Conservation (phyloP, 2,888 invertebrate species). For the Patella ulyssiponensis region DNA sequence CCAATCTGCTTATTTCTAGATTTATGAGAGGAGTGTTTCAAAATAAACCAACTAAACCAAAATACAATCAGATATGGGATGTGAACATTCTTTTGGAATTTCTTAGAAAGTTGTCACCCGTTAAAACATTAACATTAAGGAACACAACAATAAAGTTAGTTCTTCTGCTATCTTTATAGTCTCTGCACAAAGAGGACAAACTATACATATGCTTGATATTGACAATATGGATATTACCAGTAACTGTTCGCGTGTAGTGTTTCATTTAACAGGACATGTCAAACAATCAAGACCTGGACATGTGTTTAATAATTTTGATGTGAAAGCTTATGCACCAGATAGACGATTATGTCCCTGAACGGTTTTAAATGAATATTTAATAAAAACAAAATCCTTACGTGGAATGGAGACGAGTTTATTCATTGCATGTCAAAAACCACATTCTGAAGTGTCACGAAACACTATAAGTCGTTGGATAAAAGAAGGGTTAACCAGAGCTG, state of each 20-base stretch:
- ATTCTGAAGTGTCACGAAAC: no score
- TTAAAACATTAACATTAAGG: slow-evolving; percentile 26
- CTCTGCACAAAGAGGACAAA: no score
- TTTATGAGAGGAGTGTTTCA: slow-evolving; percentile 41
- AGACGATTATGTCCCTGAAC: slow-evolving; percentile 29
- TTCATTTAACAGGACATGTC: slow-evolving; percentile 9
- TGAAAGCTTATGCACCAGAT: slow-evolving; percentile 25
- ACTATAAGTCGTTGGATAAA: no score
- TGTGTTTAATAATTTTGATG: slow-evolving; percentile 19
- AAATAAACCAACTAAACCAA: slow-evolving; percentile 31
- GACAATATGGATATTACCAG: no score
- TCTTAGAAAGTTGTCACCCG: slow-evolving; percentile 24
- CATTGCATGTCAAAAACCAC: slow-evolving; percentile 23
- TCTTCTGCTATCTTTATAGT: no score
- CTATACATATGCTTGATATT: no score
- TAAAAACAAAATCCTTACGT: slow-evolving; percentile 25
- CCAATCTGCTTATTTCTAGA: slow-evolving; percentile 24
- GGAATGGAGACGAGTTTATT: slow-evolving; percentile 23
- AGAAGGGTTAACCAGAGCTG: no score
- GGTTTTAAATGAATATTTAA: slow-evolving; percentile 25
- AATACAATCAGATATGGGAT: slow-evolving; percentile 38
- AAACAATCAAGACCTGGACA: slow-evolving; percentile 34
- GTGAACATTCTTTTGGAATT: slow-evolving; percentile 31
- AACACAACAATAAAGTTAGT: no score
- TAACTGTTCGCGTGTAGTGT: no score